These are phyloP conservation scores for Gadus macrocephalus DNA, from an alignment of 2,113 vertebrate genomes.

Conservation along the genomic window DNA sequence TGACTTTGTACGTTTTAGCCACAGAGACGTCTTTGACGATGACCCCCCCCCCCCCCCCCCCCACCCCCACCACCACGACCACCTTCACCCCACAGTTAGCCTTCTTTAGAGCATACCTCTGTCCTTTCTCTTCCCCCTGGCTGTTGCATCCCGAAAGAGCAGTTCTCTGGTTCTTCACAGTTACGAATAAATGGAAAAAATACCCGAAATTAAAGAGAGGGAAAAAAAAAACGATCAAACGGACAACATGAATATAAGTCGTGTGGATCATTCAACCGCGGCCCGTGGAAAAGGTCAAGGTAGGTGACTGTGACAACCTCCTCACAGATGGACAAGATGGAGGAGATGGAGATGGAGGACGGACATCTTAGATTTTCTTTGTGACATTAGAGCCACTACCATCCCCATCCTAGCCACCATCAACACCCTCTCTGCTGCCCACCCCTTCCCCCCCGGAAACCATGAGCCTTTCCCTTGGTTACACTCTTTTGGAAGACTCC, in stretches of 20 bases:
- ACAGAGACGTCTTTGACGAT: slow-evolving; percentile 61
- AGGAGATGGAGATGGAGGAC: slow-evolving; percentile 5
- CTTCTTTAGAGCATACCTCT: no score
- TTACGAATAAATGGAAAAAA: no score
- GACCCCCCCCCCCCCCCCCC: slow-evolving; percentile 1
- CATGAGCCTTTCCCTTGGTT: slow-evolving; percentile 33
- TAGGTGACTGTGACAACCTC: no score
- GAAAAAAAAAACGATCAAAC: slow-evolving; percentile 57
- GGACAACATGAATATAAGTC: slow-evolving; percentile 26
- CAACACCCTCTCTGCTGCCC: slow-evolving; percentile 14
- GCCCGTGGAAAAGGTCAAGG: no score
- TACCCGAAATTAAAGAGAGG: slow-evolving; percentile 40
- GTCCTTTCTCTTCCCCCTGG: no score
- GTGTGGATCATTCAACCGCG: no score
- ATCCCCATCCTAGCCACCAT: slow-evolving; percentile 17
- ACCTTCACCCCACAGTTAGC: slow-evolving; percentile 38
- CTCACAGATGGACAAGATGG: slow-evolving; percentile 14
- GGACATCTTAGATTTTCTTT: slow-evolving; percentile 50
- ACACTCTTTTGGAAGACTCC: slow-evolving; percentile 17
- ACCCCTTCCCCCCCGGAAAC: slow-evolving; percentile 26
- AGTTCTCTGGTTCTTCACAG: no score
- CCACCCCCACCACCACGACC: background rate
- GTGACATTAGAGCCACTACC: slow-evolving; percentile 28
- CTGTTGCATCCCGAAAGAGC: no score
- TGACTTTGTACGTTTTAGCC: slow-evolving; percentile 60